These are phyloP conservation scores for Ranitomeya variabilis DNA, from an alignment of 2,113 vertebrate species.

Conservation along the genomic window DNA sequence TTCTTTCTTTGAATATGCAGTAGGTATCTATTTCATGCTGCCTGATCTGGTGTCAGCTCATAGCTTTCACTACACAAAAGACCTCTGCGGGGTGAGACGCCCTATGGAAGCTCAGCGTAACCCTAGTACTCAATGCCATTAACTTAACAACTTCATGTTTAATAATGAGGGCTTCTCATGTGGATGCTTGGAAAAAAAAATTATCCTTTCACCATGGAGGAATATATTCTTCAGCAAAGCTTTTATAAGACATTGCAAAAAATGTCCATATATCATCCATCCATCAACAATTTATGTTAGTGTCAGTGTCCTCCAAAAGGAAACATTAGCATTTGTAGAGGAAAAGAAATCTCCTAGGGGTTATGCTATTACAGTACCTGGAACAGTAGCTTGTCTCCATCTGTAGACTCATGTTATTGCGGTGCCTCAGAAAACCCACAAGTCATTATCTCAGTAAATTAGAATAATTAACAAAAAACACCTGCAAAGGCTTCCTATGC, in stretches of 20 bases:
- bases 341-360: too few species aligned
- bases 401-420: too few species aligned
- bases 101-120: neutral
- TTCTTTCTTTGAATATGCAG: constrained; percentile 25
- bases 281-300: neutral
- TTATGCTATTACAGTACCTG: too few species aligned
- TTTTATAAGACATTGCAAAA: neutral
- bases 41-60: neutral
- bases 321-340: too few species aligned
- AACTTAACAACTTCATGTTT: neutral
- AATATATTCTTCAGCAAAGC: neutral
- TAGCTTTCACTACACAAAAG: neutral
- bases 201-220: neutral
- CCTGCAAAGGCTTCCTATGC: too few species aligned
- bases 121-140: neutral
- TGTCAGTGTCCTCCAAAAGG: neutral
- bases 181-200: neutral
- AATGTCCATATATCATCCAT: neutral
- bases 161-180: neutral
- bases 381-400: too few species aligned
- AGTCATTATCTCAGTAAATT: too few species aligned
- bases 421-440: too few species aligned
- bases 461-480: too few species aligned
- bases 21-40: constrained; percentile 51
- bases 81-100: neutral